Conservation (phyloP, 2,113 vertebrate species). For the Lampris incognitus region DNA sequence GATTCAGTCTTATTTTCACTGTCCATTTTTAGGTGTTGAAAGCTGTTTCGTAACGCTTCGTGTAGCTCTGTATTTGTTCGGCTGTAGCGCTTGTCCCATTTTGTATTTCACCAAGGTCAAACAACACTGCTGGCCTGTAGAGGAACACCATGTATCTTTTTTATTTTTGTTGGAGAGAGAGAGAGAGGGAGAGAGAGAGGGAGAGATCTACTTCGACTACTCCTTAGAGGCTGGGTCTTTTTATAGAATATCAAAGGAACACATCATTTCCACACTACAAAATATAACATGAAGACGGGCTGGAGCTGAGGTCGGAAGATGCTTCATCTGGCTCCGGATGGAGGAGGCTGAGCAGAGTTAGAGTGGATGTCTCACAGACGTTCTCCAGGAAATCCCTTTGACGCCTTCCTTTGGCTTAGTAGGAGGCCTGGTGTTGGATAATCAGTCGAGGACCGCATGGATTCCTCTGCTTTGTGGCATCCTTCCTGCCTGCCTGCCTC, state of each 20-base stretch:
- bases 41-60: slow-evolving; percentile 67
- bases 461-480: slow-evolving; percentile 77
- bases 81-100: slow-evolving; percentile 76
- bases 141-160: slow-evolving; percentile 71
- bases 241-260: slow-evolving; percentile 72
- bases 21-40: slow-evolving; percentile 69
- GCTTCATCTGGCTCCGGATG: slow-evolving; percentile 69
- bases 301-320: slow-evolving; percentile 68
- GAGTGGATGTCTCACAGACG: slow-evolving; percentile 70
- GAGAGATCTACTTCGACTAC: slow-evolving; percentile 57
- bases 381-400: slow-evolving; percentile 77
- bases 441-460: slow-evolving; percentile 77
- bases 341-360: slow-evolving; percentile 57
- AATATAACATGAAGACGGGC: slow-evolving; percentile 65
- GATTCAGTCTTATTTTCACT: slow-evolving; percentile 62
- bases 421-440: slow-evolving; percentile 73
- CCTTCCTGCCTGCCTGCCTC: slow-evolving; percentile 68
- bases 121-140: slow-evolving; percentile 63
- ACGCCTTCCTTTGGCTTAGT: slow-evolving; percentile 73
- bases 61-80: slow-evolving; percentile 70
- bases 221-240: slow-evolving; percentile 65
- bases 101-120: slow-evolving; percentile 75
- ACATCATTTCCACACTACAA: slow-evolving; percentile 70
- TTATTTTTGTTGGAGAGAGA: slow-evolving; percentile 66
- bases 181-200: slow-evolving; percentile 37